Percentiles rank a stretch among this genome's conserved stretches.
Evolutionary conservation across 1,140 invertebrate genomes (phyloP).

Genomic region (Phortica variegata): DNA sequence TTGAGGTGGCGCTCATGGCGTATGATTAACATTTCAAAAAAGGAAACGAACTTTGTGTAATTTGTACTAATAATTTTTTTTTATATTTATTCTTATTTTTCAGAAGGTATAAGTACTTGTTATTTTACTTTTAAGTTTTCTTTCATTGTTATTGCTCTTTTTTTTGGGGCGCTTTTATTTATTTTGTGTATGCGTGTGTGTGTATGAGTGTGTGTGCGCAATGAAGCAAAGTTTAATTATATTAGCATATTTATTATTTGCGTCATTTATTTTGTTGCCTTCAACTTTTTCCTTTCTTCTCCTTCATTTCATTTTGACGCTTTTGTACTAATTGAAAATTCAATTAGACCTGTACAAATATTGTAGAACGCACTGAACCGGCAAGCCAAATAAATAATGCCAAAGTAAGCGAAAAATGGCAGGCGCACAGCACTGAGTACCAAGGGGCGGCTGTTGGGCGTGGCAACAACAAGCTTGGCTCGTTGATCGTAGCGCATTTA

Average conservation of each 20-base stretch:
- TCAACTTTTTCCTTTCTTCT: slow-evolving; percentile 5
- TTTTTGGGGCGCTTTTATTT: slow-evolving; percentile 9
- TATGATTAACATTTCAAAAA: no score
- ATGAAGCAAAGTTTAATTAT: slow-evolving; percentile 16
- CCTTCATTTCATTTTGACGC: slow-evolving; percentile 1
- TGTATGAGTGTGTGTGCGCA: slow-evolving; percentile 17
- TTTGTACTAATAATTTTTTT: no score
- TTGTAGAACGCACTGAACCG: slow-evolving; percentile 18
- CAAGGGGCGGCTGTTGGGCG: no score
- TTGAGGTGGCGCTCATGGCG: no score
- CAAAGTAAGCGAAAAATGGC: no score
- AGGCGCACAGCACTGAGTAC: no score
- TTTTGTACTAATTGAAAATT: slow-evolving; percentile 47
- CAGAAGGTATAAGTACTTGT: no score
- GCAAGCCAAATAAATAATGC: no score
- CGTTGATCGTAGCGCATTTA: no score
- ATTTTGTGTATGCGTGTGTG: slow-evolving; percentile 10
- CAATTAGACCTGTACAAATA: slow-evolving; percentile 54
- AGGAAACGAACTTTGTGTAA: no score
- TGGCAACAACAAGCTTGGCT: no score
- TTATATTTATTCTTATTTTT: no score
- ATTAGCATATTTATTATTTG: slow-evolving; percentile 17
- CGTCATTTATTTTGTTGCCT: slow-evolving; percentile 41
- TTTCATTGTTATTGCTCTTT: slow-evolving; percentile 6
- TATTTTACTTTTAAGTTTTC: slow-evolving; percentile 25